These are phyloP conservation scores for Alsophila aescularia DNA, from an alignment of 2,888 invertebrate genomes.

Conservation along the genomic window DNA sequence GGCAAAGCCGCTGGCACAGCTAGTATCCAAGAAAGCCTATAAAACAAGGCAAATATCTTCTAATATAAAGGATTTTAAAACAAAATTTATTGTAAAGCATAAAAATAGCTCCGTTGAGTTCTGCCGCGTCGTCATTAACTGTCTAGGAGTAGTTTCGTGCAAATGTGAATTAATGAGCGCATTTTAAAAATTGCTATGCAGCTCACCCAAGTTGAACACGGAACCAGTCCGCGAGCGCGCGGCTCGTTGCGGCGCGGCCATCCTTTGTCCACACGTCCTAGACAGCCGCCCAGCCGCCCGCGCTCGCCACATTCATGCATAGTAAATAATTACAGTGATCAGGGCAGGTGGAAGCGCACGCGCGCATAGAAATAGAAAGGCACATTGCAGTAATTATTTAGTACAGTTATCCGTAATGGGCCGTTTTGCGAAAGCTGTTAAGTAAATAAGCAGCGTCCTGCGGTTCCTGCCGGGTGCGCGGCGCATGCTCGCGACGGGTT, in stretches of 20 bases:
- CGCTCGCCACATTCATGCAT: slow-evolving; percentile 78
- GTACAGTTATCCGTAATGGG: slow-evolving; percentile 84
- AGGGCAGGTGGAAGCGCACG: slow-evolving; percentile 80
- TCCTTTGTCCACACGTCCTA: slow-evolving; percentile 81
- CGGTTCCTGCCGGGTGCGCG: slow-evolving; percentile 71
- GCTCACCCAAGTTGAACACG: slow-evolving; percentile 73
- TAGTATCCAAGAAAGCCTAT: no score
- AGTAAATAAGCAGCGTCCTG: slow-evolving; percentile 82
- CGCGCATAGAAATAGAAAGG: slow-evolving; percentile 83
- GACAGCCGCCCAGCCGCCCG: slow-evolving; percentile 61
- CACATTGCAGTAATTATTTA: slow-evolving; percentile 85
- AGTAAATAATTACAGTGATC: slow-evolving; percentile 84
- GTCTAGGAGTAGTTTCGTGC: slow-evolving; percentile 56
- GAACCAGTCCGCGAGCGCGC: slow-evolving; percentile 64
- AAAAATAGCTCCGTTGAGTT: slow-evolving; percentile 44
- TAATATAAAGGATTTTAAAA: background rate
- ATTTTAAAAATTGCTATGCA: slow-evolving; percentile 68
- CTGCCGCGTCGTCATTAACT: slow-evolving; percentile 40
- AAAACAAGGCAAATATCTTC: background rate
- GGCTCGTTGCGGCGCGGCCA: slow-evolving; percentile 67
- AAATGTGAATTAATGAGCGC: slow-evolving; percentile 69
- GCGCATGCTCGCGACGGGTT: slow-evolving; percentile 41
- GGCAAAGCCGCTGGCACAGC: no score
- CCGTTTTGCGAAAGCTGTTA: slow-evolving; percentile 83
- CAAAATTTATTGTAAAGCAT: background rate